A percentile compares a stretch with the other conserved stretches of the same genome.
These are phyloP conservation scores for Abscondita cerata DNA, from an alignment of 2,888 invertebrate species.

Conservation along the genomic window DNA sequence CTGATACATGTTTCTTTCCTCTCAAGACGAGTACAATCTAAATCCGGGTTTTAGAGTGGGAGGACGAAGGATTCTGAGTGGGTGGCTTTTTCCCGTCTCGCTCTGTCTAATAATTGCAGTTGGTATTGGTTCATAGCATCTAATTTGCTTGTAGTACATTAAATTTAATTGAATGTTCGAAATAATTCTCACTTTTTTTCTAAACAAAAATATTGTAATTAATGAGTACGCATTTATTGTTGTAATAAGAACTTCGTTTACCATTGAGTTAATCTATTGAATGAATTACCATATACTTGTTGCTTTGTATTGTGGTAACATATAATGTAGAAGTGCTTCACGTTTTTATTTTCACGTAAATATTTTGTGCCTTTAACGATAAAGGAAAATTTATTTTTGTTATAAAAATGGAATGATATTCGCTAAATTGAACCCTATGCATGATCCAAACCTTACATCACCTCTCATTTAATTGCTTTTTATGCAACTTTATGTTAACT, in stretches of 20 bases:
- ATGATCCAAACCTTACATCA: constrained; percentile 1
- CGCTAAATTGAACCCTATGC: constrained; percentile 9
- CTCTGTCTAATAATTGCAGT: constrained; percentile 32
- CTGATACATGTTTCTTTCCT: constrained; percentile 63
- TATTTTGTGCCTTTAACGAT: neutral
- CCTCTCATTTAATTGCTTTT: constrained; percentile 12
- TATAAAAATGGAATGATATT: constrained; percentile 16
- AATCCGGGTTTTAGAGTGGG: constrained; percentile 99
- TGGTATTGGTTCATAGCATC: constrained; percentile 28
- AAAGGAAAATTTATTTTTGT: neutral
- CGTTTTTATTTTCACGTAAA: neutral
- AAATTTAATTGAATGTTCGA: constrained; percentile 9
- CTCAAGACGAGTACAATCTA: constrained; percentile 99
- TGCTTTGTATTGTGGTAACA: constrained; percentile 1
- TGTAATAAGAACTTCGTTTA: constrained; percentile 4
- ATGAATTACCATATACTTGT: neutral
- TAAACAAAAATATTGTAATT: constrained; percentile 7
- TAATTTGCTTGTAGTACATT: constrained; percentile 27
- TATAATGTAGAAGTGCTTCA: too few species aligned
- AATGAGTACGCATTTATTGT: constrained; percentile 6
- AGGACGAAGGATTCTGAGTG: constrained; percentile 99
- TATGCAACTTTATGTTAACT: constrained; percentile 23
- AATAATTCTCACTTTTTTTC: constrained; percentile 2
- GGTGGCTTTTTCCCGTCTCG: constrained; percentile 65
- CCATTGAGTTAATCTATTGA: constrained; percentile 9